phyloP scores from a whole-genome alignment of 1,140 invertebrate species.

The Tribolium madens region DNA sequence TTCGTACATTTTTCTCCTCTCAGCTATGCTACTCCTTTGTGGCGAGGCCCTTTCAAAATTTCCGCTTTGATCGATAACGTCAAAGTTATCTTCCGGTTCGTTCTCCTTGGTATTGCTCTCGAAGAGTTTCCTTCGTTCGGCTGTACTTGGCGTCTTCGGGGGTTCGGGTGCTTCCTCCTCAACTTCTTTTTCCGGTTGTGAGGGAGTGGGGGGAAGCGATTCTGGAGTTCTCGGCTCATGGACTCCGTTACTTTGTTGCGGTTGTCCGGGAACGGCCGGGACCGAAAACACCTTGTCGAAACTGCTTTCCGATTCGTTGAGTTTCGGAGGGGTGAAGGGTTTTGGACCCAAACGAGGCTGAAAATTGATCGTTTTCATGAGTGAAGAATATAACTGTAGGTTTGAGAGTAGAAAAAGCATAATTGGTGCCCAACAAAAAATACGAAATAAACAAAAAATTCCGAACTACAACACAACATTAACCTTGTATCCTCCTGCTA shows the following conservation, averaged over 20 bases:
- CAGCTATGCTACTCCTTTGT: constrained; percentile 80
- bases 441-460: constrained; percentile 47
- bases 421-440: constrained; percentile 43
- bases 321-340: constrained; percentile 81
- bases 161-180: constrained; percentile 59
- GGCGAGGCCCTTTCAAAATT: constrained; percentile 69
- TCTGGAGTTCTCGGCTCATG: constrained; percentile 67
- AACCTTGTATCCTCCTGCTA: constrained; percentile 79
- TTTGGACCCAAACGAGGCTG: constrained; percentile 86
- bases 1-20: constrained; percentile 81
- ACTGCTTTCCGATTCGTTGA: constrained; percentile 73
- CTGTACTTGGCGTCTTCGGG: constrained; percentile 80
- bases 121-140: constrained; percentile 78
- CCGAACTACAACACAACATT: constrained; percentile 51
- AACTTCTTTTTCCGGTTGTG: constrained; percentile 7
- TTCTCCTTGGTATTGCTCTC: constrained; percentile 67
- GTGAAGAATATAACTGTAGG: background rate
- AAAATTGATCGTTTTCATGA: constrained; percentile 46
- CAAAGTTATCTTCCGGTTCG: constrained; percentile 64
- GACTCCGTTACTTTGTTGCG: constrained; percentile 49
- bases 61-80: constrained; percentile 64
- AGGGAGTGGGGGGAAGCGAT: background rate
- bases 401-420: background rate
- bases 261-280: constrained; percentile 74
- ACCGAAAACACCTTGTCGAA: constrained; percentile 86